A percentile compares a stretch with the other conserved stretches of the same genome.
Conservation (phyloP, 2,113 vertebrate genomes). For the Gnathonemus longibarbis region DNA sequence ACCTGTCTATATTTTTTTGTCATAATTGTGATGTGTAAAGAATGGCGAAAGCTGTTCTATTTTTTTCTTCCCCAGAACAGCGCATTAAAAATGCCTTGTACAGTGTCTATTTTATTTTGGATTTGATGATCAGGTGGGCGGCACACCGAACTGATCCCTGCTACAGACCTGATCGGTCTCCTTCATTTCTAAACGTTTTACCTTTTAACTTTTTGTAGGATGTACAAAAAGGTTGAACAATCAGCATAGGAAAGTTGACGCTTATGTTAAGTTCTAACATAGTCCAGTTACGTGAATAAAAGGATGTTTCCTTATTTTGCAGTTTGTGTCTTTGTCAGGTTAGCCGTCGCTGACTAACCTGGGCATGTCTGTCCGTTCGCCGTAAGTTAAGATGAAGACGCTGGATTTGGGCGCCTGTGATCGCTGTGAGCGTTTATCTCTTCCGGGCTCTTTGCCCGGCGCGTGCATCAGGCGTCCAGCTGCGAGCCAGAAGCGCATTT, state of each 20-base stretch:
- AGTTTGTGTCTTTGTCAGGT: not conserved
- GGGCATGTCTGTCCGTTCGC: not conserved
- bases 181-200: slow-evolving; percentile 43
- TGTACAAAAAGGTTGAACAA: slow-evolving; percentile 57
- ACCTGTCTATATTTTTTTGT: slow-evolving; percentile 42
- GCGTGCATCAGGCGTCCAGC: not conserved
- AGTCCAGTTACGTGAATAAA: slow-evolving; percentile 66
- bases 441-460: not conserved
- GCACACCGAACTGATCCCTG: not conserved
- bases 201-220: slow-evolving; percentile 52
- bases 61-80: slow-evolving; percentile 45
- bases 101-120: slow-evolving; percentile 22
- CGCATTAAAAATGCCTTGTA: slow-evolving; percentile 53
- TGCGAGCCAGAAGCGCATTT: not conserved
- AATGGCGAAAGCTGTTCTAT: slow-evolving; percentile 47
- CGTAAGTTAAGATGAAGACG: not conserved
- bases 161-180: not conserved
- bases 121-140: not conserved
- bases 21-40: slow-evolving; percentile 26
- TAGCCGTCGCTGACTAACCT: not conserved
- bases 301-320: slow-evolving; percentile 16
- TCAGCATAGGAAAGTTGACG: slow-evolving; percentile 58
- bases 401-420: not conserved
- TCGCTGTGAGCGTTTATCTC: not conserved
- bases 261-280: slow-evolving; percentile 65